A percentile compares a stretch with the other conserved stretches of the same genome.
Conservation (phyloP, 2,888 invertebrate species). For the Octonoba sinensis region DNA sequence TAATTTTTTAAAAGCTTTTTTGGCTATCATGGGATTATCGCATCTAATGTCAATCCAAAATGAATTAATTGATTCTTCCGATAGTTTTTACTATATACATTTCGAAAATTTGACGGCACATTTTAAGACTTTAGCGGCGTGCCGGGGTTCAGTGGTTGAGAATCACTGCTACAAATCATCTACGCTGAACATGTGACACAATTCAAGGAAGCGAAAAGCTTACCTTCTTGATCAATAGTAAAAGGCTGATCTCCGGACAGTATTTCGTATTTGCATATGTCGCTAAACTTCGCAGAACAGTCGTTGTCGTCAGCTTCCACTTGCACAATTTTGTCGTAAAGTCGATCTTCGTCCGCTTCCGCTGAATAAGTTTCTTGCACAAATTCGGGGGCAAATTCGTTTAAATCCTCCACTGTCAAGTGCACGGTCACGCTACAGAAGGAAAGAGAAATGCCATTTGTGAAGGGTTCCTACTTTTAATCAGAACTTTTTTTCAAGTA, state of each 20-base stretch:
- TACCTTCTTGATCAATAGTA: slow-evolving; percentile 89
- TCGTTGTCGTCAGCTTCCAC: slow-evolving; percentile 94
- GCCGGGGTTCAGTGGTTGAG: too few species aligned
- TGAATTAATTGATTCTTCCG: too few species aligned
- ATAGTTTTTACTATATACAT: too few species aligned
- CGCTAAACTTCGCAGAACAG: slow-evolving; percentile 94
- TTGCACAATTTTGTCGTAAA: slow-evolving; percentile 90
- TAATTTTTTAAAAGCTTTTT: too few species aligned
- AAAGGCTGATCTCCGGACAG: slow-evolving; percentile 91
- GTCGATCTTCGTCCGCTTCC: slow-evolving; percentile 71
- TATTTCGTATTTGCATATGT: slow-evolving; percentile 98
- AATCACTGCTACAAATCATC: too few species aligned
- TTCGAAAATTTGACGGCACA: too few species aligned
- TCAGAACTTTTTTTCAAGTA: too few species aligned
- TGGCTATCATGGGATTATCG: too few species aligned
- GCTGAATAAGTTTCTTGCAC: slow-evolving; percentile 66
- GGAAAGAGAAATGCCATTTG: slow-evolving; percentile 8
- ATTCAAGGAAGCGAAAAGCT: slow-evolving; percentile 64
- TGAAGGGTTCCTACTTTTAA: too few species aligned
- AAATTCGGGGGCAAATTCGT: slow-evolving; percentile 67
- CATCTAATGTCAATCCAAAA: too few species aligned
- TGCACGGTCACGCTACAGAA: slow-evolving; percentile 65
- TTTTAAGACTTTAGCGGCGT: too few species aligned
- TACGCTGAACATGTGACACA: too few species aligned
- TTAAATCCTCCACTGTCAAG: slow-evolving; percentile 67